Conservation (phyloP, 2,113 vertebrate species). For the Gavialis gangeticus region DNA sequence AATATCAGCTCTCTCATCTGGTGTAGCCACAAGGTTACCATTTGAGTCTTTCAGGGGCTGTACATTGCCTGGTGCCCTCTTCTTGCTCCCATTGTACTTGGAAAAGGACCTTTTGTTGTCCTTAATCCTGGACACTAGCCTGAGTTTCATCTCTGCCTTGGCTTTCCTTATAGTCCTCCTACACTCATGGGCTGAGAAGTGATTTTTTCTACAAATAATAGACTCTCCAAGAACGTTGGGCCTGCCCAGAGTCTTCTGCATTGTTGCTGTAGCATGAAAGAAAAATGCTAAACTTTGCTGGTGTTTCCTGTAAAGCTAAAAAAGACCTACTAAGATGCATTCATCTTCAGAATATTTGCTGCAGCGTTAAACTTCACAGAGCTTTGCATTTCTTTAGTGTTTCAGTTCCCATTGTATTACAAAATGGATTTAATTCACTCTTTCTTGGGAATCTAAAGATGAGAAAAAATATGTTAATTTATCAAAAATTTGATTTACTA, state of each 20-base stretch:
- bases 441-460: not conserved
- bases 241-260: fast-evolving
- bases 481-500: not conserved
- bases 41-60: too few relatives aligned
- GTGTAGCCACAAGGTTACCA: too few relatives aligned
- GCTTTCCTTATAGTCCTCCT: not conserved
- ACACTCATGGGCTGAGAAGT: not conserved
- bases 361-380: not conserved
- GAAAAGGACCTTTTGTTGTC: too few relatives aligned
- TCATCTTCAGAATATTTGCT: not conserved
- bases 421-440: not conserved
- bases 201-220: not conserved
- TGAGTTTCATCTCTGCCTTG: too few relatives aligned
- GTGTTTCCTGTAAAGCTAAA: not conserved
- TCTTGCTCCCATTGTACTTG: too few relatives aligned
- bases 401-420: not conserved
- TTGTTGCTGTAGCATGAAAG: not conserved
- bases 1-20: too few relatives aligned
- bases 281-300: not conserved
- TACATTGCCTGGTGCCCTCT: too few relatives aligned
- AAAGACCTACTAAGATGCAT: not conserved
- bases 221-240: not conserved
- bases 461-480: not conserved
- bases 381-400: not conserved
- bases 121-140: too few relatives aligned